Conservation (phyloP, 2,113 vertebrate species). For the Machaerirhynchus nigripectus region DNA sequence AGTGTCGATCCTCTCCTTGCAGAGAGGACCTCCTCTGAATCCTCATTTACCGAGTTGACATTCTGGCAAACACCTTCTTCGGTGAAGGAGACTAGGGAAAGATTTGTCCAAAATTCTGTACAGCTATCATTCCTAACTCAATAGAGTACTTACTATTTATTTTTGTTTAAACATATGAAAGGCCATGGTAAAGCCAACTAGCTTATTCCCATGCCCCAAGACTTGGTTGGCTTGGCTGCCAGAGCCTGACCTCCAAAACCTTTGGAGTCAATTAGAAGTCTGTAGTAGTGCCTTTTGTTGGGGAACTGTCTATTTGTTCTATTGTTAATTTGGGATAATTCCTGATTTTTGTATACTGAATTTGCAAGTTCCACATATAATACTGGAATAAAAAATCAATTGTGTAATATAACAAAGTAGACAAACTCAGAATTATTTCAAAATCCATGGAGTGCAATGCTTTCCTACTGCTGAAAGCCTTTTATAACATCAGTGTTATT, state of each 20-base stretch:
- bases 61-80: background rate
- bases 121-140: background rate
- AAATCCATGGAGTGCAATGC: background rate
- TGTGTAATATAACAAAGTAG: background rate
- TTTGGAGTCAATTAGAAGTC: background rate
- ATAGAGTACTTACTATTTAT: background rate
- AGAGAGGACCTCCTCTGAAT: background rate
- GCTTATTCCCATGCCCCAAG: background rate
- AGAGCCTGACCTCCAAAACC: background rate
- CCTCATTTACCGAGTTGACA: background rate
- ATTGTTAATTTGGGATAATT: background rate
- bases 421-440: background rate
- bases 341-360: background rate
- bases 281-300: background rate
- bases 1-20: background rate
- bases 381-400: background rate
- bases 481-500: background rate
- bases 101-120: background rate
- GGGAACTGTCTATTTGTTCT: background rate
- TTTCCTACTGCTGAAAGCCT: background rate
- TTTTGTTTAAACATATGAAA: background rate
- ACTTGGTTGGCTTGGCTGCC: background rate
- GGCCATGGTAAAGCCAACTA: background rate
- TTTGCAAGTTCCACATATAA: background rate
- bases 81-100: background rate